Base-by-base conservation (phyloP, 2,797 vertebrate species). In the Lycodopsis pacificus region DNA sequence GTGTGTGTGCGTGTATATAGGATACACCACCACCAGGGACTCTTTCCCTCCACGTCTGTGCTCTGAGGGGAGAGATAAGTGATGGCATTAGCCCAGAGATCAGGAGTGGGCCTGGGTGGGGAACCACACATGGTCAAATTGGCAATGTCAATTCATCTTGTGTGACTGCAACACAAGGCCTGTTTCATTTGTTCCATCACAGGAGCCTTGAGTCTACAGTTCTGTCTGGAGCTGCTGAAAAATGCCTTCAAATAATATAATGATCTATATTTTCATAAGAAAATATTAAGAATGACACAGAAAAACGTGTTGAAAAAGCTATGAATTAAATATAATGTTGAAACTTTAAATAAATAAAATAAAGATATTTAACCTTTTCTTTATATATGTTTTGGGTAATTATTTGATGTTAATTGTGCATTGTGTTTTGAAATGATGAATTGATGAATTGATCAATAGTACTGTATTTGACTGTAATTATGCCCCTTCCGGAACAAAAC, bases 81-180 rank as follows among this genome's bases (percentile, higher is more conserved):
- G 74, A 73, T 61, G 62, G 49, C 56, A 78, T 46, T 56, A 70
- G 70, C 64, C 49, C 38, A 42, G n/a, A 71, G 76, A 83, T 73
- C 68, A 79, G 66, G 63, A 76, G 56, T 1, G 69, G 67, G 38
- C 27, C 0, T 3, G 30, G 40, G 17, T 64, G 20, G 19, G 36
- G 58, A 80, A 42, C 66, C 73, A 74, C 79, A 81, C 73, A 63
- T 66, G 76, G 77, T 71, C 65, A 65, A 62, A 63, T 64, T 76
- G 65, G 72, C 64, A 65, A 44, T 12, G 9, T 59, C 70, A 59
- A 71, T 79, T 72, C 61, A 75, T 76, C 68, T 61, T 62, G 42
- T 62, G 63, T 53, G 57, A 76, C 48, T 42, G 22, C 58, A 72
- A 22, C 61, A 59, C 17, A 70, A 67, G 71, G 22, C n/a, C n/a